Conservation (phyloP, 1,140 invertebrate genomes). For the Medauroidea extradentata region DNA sequence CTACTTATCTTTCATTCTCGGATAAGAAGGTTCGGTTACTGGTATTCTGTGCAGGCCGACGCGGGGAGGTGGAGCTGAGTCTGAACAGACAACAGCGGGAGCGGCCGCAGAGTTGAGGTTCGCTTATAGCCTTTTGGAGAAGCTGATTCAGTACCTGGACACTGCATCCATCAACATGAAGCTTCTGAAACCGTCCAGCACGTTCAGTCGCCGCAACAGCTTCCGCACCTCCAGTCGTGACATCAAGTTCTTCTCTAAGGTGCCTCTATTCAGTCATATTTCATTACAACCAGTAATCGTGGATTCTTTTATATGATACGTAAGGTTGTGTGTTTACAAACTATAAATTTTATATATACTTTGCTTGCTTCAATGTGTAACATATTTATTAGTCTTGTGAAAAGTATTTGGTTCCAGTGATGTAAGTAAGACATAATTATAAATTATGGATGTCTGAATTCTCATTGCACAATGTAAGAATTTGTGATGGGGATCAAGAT, state of each 20-base stretch:
- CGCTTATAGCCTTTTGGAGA: conserved; percentile 95
- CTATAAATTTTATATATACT: neutral
- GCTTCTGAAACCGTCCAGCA: conserved; percentile 86
- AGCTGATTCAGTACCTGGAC: conserved; percentile 94
- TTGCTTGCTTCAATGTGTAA: no score
- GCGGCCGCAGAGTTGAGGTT: conserved; percentile 87
- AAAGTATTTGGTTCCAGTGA: no score
- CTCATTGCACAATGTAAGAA: no score
- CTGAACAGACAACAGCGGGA: conserved; percentile 67
- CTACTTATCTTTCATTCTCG: no score
- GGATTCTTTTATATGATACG: no score
- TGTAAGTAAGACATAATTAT: no score
- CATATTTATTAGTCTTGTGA: no score
- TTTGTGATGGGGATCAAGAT: no score
- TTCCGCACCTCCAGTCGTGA: conserved; percentile 95
- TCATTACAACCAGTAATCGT: neutral
- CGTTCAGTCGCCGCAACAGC: conserved; percentile 85
- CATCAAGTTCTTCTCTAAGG: conserved; percentile 99
- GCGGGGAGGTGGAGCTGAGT: conserved; percentile 55
- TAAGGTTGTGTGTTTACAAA: no score
- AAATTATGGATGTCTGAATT: no score
- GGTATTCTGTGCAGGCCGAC: conserved; percentile 46
- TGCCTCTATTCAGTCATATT: conserved; percentile 31
- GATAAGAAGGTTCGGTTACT: no score
- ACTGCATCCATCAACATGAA: conserved; percentile 98